A percentile compares a stretch with the other conserved stretches of the same genome.
Evolutionary conservation across 2,113 vertebrate genomes (phyloP).

Genomic region (Forbesichthys papilliferus): DNA sequence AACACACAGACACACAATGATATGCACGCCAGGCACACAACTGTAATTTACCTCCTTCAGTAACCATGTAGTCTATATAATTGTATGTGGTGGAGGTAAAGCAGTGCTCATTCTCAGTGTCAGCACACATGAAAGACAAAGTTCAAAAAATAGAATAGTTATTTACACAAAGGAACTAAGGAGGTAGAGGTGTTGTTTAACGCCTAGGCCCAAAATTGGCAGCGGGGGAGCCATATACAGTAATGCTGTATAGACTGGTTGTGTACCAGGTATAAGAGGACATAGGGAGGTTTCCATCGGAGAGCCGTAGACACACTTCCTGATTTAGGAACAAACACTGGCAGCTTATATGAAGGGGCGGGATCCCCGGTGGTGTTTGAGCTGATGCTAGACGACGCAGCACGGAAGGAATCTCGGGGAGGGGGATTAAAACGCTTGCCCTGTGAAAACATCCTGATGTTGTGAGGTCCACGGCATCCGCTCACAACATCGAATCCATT

Average conservation of each 20-base stretch:
- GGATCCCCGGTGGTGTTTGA: slow-evolving; percentile 63
- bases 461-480: no score
- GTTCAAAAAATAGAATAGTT: neutral
- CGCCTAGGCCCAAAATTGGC: slow-evolving; percentile 13
- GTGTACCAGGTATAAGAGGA: slow-evolving; percentile 29
- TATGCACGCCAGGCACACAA: neutral
- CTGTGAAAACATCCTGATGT: no score
- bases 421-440: neutral
- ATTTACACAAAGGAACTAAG: neutral
- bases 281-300: slow-evolving; percentile 62
- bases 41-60: neutral
- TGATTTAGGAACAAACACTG: slow-evolving; percentile 71
- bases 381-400: slow-evolving; percentile 59
- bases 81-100: slow-evolving; percentile 4
- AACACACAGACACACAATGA: neutral
- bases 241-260: slow-evolving; percentile 9
- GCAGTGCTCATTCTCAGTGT: slow-evolving; percentile 2
- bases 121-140: slow-evolving; percentile 6
- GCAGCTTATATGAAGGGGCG: slow-evolving; percentile 60
- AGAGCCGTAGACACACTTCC: slow-evolving; percentile 55
- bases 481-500: no score
- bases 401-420: slow-evolving; percentile 7
- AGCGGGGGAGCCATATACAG: slow-evolving; percentile 17
- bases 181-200: slow-evolving; percentile 32
- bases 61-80: neutral